A percentile compares a stretch with the other conserved stretches of the same genome.
Evolutionary conservation across 2,797 vertebrate species (phyloP).

Genomic region (Leucoraja ocellata): DNA sequence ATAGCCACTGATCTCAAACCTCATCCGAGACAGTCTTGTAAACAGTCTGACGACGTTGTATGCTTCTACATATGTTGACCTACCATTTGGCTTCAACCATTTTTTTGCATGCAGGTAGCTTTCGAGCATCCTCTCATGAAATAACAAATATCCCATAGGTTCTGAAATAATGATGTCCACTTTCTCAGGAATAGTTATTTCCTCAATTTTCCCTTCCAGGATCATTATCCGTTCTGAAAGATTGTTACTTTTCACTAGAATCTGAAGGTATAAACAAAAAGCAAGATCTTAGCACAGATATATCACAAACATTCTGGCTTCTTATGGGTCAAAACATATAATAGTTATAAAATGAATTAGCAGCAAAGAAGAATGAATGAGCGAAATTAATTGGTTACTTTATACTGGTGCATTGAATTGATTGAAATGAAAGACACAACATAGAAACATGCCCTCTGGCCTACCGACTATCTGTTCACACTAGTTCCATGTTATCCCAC

Average conservation of each 20-base stretch:
- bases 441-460: no score
- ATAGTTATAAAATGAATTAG: background rate
- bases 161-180: slow-evolving; percentile 70
- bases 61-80: slow-evolving; percentile 37
- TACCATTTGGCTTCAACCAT: slow-evolving; percentile 69
- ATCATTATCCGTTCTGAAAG: slow-evolving; percentile 64
- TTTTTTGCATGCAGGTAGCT: slow-evolving; percentile 68
- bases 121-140: slow-evolving; percentile 64
- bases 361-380: background rate
- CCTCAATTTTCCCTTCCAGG: slow-evolving; percentile 62
- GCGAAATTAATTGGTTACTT: background rate
- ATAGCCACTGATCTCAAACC: background rate
- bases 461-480: no score
- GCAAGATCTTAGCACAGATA: background rate
- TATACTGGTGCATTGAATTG: background rate
- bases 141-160: slow-evolving; percentile 69
- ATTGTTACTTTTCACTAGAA: slow-evolving; percentile 62
- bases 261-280: slow-evolving; percentile 49
- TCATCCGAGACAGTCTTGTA: background rate
- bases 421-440: no score
- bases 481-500: no score
- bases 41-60: slow-evolving; percentile 11
- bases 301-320: background rate
- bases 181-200: slow-evolving; percentile 59
- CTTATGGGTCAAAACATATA: background rate